Base-by-base conservation (phyloP, 1,140 invertebrate species). In the Drosophila willistoni region DNA sequence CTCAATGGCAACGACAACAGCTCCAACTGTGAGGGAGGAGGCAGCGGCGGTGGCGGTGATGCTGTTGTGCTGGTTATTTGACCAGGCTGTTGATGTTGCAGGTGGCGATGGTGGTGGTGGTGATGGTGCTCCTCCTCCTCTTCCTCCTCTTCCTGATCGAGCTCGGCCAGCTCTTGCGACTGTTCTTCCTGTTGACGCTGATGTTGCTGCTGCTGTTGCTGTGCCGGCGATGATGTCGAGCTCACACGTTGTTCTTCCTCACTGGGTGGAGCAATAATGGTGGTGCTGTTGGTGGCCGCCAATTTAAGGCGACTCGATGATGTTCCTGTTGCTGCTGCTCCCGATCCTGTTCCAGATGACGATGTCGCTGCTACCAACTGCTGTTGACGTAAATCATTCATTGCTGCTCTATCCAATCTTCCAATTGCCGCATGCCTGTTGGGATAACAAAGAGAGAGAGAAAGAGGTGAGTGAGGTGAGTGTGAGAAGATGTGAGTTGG, bases 371-470 rank as follows among this genome's bases (percentile, higher is more conserved):
- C 84, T 84, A 89, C 83, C 83, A 85, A 71, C 79, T 91, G 84
- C 60, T 91, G 84, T 60, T 86, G 86, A 73, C 82, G 87, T 90
- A 90, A 90, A 84, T 90, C 87, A 90, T 90, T 90, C 87, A 90
- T 90, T 90, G 82, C 86, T 90, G 81, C 86, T 87, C 66, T 68
- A 25, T 77, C 54, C 73, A 66, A 73, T 83, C 87, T 66, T 87
- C 84, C 83, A 68, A 63, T 80, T 74, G 62, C 71, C 65, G 74
- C 74, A 73, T 68, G 54, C 73, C 73, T 75, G 72, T 7, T 68
- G 44, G 7, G 41, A 51, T 3, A 22, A 51, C 7, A 51, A 7
- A 51, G 9, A 22, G 5, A 22, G 42, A 42, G 42, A 44, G 14
- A 44, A 0, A 17, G 42, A 25, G 22, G 2, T 1, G 2, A 25